These are phyloP conservation scores for Phlogophora meticulosa DNA, from an alignment of 2,888 invertebrate species.

Conservation along the genomic window DNA sequence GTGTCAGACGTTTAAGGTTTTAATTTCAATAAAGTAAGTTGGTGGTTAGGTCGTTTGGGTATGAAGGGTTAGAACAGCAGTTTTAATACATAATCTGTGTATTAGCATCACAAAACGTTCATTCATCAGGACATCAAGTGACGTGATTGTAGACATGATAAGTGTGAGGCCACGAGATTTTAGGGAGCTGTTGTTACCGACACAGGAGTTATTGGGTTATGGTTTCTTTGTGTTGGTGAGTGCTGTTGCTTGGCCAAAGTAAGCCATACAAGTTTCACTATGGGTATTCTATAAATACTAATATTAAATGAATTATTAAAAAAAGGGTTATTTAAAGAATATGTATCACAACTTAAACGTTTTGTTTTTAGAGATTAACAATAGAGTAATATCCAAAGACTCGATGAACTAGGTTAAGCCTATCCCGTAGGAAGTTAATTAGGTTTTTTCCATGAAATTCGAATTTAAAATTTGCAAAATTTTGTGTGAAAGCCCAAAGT, in stretches of 20 bases:
- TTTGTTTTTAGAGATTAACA: too few relatives aligned
- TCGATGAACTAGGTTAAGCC: too few relatives aligned
- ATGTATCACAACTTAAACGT: too few relatives aligned
- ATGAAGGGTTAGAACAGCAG: constrained; percentile 72
- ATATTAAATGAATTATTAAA: too few relatives aligned
- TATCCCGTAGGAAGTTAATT: too few relatives aligned
- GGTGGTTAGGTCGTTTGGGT: constrained; percentile 20
- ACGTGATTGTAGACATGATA: constrained; percentile 82
- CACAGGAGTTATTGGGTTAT: fast-evolving
- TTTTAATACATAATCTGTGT: constrained; percentile 85
- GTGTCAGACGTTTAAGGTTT: background rate
- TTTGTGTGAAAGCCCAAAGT: too few relatives aligned
- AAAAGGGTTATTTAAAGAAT: too few relatives aligned
- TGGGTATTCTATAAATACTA: background rate
- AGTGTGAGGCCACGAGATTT: constrained; percentile 68
- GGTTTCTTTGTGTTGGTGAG: background rate
- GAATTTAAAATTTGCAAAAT: too few relatives aligned
- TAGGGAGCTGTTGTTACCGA: constrained; percentile 72
- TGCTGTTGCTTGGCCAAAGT: too few relatives aligned
- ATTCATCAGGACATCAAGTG: constrained; percentile 87
- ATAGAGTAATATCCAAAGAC: too few relatives aligned
- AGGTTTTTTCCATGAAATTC: too few relatives aligned
- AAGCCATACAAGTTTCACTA: background rate
- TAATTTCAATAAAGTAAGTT: constrained; percentile 11
- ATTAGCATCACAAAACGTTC: constrained; percentile 88